Conservation (phyloP, 1,140 invertebrate genomes). For the Panagrolaimus sp. region DNA sequence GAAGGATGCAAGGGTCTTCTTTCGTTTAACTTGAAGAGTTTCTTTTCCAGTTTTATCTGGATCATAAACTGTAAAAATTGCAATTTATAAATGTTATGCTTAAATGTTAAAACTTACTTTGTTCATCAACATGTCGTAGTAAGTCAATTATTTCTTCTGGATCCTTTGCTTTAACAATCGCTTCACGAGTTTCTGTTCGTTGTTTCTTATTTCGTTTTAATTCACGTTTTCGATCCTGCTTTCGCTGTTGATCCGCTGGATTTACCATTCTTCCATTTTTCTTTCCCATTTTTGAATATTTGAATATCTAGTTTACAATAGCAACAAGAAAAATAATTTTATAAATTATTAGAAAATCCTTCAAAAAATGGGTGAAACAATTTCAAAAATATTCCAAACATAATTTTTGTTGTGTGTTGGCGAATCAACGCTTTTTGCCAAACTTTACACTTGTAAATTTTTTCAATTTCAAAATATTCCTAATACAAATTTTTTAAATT, state of each 20-base stretch:
- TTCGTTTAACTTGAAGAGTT: conserved; percentile 17
- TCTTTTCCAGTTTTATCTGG: neutral
- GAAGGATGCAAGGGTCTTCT: conserved; percentile 37
- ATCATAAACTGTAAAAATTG: conserved; percentile 6
- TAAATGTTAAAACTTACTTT: conserved; percentile 53
- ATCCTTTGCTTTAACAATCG: conserved; percentile 63
- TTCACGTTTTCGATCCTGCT: conserved; percentile 51
- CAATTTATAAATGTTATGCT: neutral
- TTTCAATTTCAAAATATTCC: too few species aligned
- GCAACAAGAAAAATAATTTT: neutral
- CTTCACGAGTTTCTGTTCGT: conserved; percentile 62
- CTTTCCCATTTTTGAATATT: conserved; percentile 56
- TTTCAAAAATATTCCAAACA: too few species aligned
- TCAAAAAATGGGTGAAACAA: too few species aligned
- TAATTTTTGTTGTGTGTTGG: too few species aligned
- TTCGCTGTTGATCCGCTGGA: conserved; percentile 64
- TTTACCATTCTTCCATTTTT: conserved; percentile 64
- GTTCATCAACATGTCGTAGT: conserved; percentile 62
- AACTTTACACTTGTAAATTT: too few species aligned
- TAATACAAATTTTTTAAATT: too few species aligned
- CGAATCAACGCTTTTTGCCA: too few species aligned
- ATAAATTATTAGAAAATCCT: neutral
- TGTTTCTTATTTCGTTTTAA: conserved; percentile 63
- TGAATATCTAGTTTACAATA: neutral
- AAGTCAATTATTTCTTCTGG: conserved; percentile 62